Evolutionary conservation across 1,140 invertebrate species (phyloP), one percentile per base, ranked within the genome.

Genomic region (Callitettix versicolor): DNA sequence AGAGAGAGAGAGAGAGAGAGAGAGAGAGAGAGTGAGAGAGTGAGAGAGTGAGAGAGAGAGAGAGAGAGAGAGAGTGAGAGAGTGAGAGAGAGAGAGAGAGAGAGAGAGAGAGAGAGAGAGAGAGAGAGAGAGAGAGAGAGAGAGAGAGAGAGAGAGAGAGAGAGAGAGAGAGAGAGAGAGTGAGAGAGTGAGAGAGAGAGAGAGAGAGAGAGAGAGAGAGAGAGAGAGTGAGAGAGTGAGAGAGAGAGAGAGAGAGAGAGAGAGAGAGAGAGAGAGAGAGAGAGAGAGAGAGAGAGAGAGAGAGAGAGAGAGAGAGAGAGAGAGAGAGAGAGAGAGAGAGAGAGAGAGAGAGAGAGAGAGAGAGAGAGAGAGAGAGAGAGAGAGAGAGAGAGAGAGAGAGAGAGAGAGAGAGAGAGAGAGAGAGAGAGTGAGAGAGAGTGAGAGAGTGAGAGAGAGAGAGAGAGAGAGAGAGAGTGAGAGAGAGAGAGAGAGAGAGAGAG

Each of bases 221-320:
- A 33, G 7, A 34, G 34, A 51, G 6, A 36, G 34, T 5, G 5
- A 5, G 22, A 4, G 15, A 7, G 30, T 33, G 11, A 51, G 15
- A 21, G 6, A 51, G 48, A 7, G 21, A n/a, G 15, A 51, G 33
- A 51, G 21, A n/a, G 48, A 51, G 34, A 30, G 15, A 51, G 48
- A 51, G 21, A 21, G 21, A 51, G 22, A 51, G 15, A 30, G 21
- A 51, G 48, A 26, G 21, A n/a, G 34, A 51, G 22, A 51, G 15
- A 17, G 15, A 17, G 48, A 26, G 15, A n/a, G 15, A 17, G 48
- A 26, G 34, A 21, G 15, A 24, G 48, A n/a, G 15, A 15, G 33
- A 41, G 40, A 41, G 20, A 18, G 20, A 41, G 40, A 41, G 11
- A 18, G 20, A 41, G 40, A 41, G 11, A 11, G 20, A 4, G 11